Percentiles rank a stretch among this genome's conserved stretches.
Conservation (phyloP, 2,888 invertebrate species). For the Polyommatus icarus region DNA sequence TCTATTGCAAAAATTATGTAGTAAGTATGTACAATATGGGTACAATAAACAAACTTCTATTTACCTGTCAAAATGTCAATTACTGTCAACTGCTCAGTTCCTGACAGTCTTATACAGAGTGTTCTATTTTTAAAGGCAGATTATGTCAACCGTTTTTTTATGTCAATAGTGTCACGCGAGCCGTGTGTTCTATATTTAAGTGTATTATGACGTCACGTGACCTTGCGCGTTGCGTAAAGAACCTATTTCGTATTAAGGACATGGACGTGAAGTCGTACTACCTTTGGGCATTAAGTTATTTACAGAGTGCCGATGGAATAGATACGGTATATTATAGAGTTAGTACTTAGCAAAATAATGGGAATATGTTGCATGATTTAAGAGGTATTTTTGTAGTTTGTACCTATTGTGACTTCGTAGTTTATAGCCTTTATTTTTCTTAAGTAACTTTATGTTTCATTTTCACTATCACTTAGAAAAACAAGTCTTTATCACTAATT, state of each 20-base stretch:
- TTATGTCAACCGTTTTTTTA: not conserved
- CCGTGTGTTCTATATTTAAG: slow-evolving; percentile 17
- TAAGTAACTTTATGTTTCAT: too few relatives aligned
- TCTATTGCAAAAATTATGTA: too few relatives aligned
- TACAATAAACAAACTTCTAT: not conserved
- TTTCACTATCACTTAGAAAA: too few relatives aligned
- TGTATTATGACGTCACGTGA: slow-evolving; percentile 2
- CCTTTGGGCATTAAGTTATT: slow-evolving; percentile 21
- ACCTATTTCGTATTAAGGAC: slow-evolving; percentile 18
- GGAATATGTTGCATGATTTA: not conserved
- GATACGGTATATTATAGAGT: not conserved
- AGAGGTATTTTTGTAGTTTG: not conserved
- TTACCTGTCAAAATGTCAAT: not conserved
- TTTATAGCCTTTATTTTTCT: too few relatives aligned
- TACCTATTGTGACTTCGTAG: not conserved
- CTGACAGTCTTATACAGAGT: not conserved
- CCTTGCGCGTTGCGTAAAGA: slow-evolving; percentile 14
- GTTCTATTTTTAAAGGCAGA: not conserved
- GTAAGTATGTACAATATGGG: too few relatives aligned
- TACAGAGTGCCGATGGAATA: slow-evolving; percentile 11
- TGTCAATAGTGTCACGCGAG: not conserved
- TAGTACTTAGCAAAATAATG: not conserved
- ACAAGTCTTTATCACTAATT: too few relatives aligned
- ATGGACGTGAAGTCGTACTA: slow-evolving; percentile 21
- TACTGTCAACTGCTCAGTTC: not conserved